Evolutionary conservation across 1,140 invertebrate species (phyloP), one percentile per base, ranked within the genome.

Genomic region (Cydia strobilella): DNA sequence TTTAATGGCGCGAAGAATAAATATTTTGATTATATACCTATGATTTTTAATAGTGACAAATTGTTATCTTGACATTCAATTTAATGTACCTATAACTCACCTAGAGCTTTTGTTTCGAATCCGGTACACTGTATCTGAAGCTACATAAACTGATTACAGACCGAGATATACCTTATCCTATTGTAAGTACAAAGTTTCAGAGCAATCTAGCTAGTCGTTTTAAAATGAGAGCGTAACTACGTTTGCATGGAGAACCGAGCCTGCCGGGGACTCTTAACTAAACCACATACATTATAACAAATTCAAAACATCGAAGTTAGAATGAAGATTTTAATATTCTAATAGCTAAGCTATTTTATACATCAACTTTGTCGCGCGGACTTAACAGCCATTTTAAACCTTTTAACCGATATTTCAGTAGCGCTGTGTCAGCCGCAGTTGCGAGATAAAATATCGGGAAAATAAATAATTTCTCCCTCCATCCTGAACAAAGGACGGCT

Each of bases 1-100:
- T 54, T 48, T 81, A 81, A 82, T 76, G 78, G 74, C 15, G 74
- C 63, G 73, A 54, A 76, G 73, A 79, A 77, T 77, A 78, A 79
- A 77, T 77, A 78, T 74, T 76, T 80, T 75, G 74, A 80, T 66
- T 72, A 76, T 62, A 45, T 77, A 66, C 76, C n/a, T 79, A 39
- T 45, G 73, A 31, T 31, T 31, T 25, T 25, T 25, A 25, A 25
- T 25, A 25, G 25, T 25, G 25, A 25, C n/a, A n/a, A n/a, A n/a
- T n/a, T n/a, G n/a, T n/a, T n/a, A n/a, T n/a, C n/a, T n/a, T n/a
- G n/a, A n/a, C n/a, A n/a, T n/a, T n/a, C n/a, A n/a, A n/a, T n/a
- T n/a, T n/a, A n/a, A n/a, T n/a, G n/a, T n/a, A n/a, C n/a, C n/a
- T n/a, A n/a, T n/a, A n/a, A n/a, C n/a, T n/a, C n/a, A n/a, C n/a